Evolutionary conservation across 2,113 vertebrate species (phyloP).

Genomic region (Microcebus jonahi): DNA sequence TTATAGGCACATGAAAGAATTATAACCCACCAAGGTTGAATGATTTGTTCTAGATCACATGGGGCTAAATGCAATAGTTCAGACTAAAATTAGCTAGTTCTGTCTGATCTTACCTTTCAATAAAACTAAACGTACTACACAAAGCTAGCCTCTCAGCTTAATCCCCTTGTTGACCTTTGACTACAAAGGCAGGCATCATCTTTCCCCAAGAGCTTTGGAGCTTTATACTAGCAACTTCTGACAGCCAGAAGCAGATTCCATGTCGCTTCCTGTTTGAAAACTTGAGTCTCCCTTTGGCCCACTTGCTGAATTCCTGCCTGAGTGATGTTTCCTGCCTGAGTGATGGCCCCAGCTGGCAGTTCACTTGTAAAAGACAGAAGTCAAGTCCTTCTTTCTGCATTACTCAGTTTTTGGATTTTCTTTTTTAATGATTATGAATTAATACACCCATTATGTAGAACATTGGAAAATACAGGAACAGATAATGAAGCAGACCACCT

Average conservation of each 20-base stretch:
- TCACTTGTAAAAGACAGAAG: slow-evolving; percentile 17
- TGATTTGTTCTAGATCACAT: slow-evolving; percentile 10
- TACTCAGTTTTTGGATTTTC: not conserved
- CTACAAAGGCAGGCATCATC: slow-evolving; percentile 71
- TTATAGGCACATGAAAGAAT: slow-evolving; percentile 24
- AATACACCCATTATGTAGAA: not conserved
- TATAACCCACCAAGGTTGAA: not conserved
- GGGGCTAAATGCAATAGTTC: not conserved
- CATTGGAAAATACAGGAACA: slow-evolving; percentile 2
- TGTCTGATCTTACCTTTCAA: not conserved
- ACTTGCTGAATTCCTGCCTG: slow-evolving; percentile 67
- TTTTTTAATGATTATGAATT: not conserved
- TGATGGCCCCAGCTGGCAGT: slow-evolving; percentile 66
- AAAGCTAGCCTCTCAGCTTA: not conserved
- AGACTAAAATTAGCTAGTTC: slow-evolving; percentile 30
- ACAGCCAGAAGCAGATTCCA: slow-evolving; percentile 66
- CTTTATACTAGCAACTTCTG: slow-evolving; percentile 47
- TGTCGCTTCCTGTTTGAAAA: slow-evolving; percentile 75
- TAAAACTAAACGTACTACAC: not conserved
- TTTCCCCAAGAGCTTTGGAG: slow-evolving; percentile 61
- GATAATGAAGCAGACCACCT: not conserved
- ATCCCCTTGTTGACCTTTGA: slow-evolving; percentile 46
- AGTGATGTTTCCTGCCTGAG: slow-evolving; percentile 57
- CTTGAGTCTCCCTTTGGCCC: slow-evolving; percentile 70
- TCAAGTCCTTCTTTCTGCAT: not conserved